Base-by-base conservation (phyloP, 2,113 vertebrate genomes). In the Murina feae region DNA sequence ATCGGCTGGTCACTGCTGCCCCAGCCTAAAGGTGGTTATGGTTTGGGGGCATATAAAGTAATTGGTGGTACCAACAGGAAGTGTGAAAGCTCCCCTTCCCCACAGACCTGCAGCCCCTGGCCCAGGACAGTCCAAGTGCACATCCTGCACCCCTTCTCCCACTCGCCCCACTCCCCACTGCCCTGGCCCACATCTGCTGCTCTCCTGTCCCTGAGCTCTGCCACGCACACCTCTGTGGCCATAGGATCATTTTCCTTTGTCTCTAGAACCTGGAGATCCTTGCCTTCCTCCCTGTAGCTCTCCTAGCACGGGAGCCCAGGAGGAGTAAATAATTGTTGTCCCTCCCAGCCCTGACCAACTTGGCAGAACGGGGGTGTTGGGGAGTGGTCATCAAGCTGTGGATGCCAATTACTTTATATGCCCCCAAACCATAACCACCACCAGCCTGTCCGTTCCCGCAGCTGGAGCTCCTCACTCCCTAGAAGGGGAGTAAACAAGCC, bases 241-340 rank as follows among this genome's bases (percentile, higher is more conserved):
- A 96, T 97, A 96, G 97, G 96, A 97, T 92, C 91, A 25, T 97
- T 98, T 98, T 97, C 96, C 93, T 98, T 98, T 98, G 97, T 98
- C 97, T 97, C 94, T 28, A 96, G 94, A 97, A 96, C 96, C 94
- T 42, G 2, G 4, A 97, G 96, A 95, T 86, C 95, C 95, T 97
- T 95, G 93, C 89, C 90, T 94, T 97, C 96, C 87, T 97, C 96
- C 96, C 97, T 53, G 89, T 79, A 95, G 97, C 97, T 97, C 97
- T 97, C 97, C 95, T 96, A 75, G 97, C 97, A 98, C 97, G 98
- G 97, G 96, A 95, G 96, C 93, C 80, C 95, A 83, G 93, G 96
- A 97, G 97, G 95, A 98, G 97, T 96, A 98, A 98, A 97, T 98
- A 98, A 98, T 97, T 97, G 97, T 97, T 95, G 58, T 96, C 97